Percentiles rank a stretch among this genome's conserved stretches.
Evolutionary conservation across 2,888 invertebrate species (phyloP).

Genomic region (Drosophila nigritarsus): DNA sequence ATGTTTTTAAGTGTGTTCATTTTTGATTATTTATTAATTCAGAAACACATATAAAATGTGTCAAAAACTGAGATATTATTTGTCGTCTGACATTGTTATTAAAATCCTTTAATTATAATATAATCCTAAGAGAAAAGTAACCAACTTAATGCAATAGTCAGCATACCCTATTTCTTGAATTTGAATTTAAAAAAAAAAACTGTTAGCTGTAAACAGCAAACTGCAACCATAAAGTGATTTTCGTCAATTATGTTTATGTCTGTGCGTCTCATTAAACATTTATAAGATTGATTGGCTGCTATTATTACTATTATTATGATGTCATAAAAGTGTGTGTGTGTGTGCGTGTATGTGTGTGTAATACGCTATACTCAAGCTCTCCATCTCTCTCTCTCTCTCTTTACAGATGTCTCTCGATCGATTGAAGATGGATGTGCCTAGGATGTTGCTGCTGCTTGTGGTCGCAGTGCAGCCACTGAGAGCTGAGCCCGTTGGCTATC

Average conservation of each 20-base stretch:
- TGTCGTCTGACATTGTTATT: background rate
- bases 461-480: constrained; percentile 12
- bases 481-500: constrained; percentile 67
- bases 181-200: constrained; percentile 9
- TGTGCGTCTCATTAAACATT: constrained; percentile 70
- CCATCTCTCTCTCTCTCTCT: constrained; percentile 1
- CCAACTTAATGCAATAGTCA: background rate
- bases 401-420: constrained; percentile 59
- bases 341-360: background rate
- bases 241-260: constrained; percentile 64
- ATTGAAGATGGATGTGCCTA: constrained; percentile 15
- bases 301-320: constrained; percentile 52
- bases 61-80: background rate
- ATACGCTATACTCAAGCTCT: background rate
- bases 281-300: constrained; percentile 65
- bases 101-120: background rate
- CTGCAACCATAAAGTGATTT: constrained; percentile 60
- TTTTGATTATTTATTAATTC: background rate
- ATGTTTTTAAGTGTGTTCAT: background rate
- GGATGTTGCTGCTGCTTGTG: constrained; percentile 44
- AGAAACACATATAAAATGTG: background rate
- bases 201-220: constrained; percentile 14
- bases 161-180: background rate
- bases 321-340: constrained; percentile 41
- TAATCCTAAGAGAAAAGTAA: background rate